Evolutionary conservation across 2,888 invertebrate species (phyloP), one percentile per base, ranked within the genome.

Genomic region (Physocephala rufipes): DNA sequence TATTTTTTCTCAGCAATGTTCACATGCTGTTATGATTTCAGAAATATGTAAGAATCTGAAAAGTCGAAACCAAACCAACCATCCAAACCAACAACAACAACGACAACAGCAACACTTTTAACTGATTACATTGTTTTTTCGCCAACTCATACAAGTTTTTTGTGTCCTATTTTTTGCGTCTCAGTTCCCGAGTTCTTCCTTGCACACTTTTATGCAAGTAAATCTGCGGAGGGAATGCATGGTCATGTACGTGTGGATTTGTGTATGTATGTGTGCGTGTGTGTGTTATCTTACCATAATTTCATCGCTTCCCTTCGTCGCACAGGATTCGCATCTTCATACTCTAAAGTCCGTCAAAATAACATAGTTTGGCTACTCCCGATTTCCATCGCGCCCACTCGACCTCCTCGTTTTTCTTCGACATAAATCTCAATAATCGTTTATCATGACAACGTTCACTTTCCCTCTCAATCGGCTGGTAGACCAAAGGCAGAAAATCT

Each of bases 351-450:
- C 51, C 67, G 71, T 65, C 70, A 67, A 66, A 73, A 62, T 73
- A 75, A 77, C 75, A 78, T 76, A 77, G 77, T 75, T 76, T 77
- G 77, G 76, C 76, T 78, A 77, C 77, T 75, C 49, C 49, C 12
- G 36, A 9, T 19, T n/a, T 49, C 5, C 49, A 7, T n/a, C 49
- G 77, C 78, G 78, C 77, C 26, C n/a, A 2, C 21, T 21, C 12
- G 7, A 4, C 12, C 28, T 67, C 28, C 58, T 64, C 49, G 64
- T 47, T 61, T 72, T 78, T 79, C 79, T 78, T 76, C 77, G 78
- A 83, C 80, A 83, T 83, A 83, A 84, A 83, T 84, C 82, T 83
- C 81, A 84, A 84, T 84, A 82, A 82, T 82, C 82, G 80, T 82
- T 81, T 78, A 82, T 82, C 82, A 82, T 80, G 79, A 78, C 78